Evolutionary conservation across 92 coral and sea anemone genomes (phyloP).

Genomic region (Plumapathes pennacea): DNA sequence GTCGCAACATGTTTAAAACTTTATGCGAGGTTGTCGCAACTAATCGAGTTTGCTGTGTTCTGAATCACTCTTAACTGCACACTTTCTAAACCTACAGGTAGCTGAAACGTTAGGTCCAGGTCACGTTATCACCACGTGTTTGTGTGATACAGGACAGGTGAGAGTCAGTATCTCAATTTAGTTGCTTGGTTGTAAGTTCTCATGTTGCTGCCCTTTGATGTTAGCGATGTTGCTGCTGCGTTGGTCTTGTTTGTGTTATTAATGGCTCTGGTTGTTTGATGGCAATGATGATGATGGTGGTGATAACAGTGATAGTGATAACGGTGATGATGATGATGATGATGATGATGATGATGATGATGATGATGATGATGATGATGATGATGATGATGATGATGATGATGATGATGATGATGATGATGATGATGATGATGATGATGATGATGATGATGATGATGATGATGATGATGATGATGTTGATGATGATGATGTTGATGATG

Average conservation of each 20-base stretch:
- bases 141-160: slow-evolving; percentile 97
- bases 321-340: slow-evolving; percentile 4
- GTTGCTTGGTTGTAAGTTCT: background rate
- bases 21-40: no score
- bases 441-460: background rate
- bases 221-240: no score
- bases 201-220: background rate
- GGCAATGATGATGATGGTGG: background rate
- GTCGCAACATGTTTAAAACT: no score
- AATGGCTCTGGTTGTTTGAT: no score
- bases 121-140: slow-evolving; percentile 86
- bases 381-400: background rate
- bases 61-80: background rate
- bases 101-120: slow-evolving; percentile 95
- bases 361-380: background rate
- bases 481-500: no score
- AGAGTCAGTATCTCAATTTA: background rate
- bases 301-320: background rate
- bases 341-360: background rate
- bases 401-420: background rate
- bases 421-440: background rate
- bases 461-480: background rate
- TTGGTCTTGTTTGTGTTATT: no score
- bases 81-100: slow-evolving; percentile 46
- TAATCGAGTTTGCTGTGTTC: no score